These are phyloP conservation scores for Leptinotarsa tumamoca DNA, from an alignment of 2,888 invertebrate genomes.

Conservation along the genomic window DNA sequence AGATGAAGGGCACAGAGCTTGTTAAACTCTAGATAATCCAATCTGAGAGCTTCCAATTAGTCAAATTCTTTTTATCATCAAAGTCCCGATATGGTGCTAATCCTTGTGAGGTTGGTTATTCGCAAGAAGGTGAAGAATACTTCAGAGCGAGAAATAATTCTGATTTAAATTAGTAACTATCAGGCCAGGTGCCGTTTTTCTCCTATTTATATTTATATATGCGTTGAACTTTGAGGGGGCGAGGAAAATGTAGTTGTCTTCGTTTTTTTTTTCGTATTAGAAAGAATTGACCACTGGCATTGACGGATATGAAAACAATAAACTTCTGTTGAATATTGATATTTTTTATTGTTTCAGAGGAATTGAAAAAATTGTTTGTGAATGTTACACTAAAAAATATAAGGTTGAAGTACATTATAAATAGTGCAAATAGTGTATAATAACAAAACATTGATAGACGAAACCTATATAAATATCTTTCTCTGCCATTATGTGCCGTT, in stretches of 20 bases:
- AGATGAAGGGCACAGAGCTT: conserved; percentile 34
- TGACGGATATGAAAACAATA: too few relatives aligned
- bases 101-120: not conserved
- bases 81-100: conserved; percentile 13
- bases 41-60: conserved; percentile 26
- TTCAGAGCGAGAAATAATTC: not conserved
- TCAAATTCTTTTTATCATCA: conserved; percentile 20
- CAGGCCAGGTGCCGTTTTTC: not conserved
- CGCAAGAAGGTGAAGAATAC: not conserved
- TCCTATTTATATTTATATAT: conserved; percentile 9
- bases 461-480: too few relatives aligned
- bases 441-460: too few relatives aligned
- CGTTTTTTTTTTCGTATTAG: not conserved
- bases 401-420: too few relatives aligned
- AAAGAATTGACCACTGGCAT: too few relatives aligned
- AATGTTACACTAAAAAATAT: too few relatives aligned
- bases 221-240: not conserved
- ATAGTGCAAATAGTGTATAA: too few relatives aligned
- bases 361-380: too few relatives aligned
- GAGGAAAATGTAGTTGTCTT: not conserved
- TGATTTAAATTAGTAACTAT: not conserved
- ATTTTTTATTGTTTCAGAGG: too few relatives aligned
- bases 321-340: too few relatives aligned
- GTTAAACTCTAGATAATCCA: conserved; percentile 31
- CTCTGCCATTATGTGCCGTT: too few relatives aligned